Percentiles rank a stretch among this genome's conserved stretches.
phyloP scores from a whole-genome alignment of 2,888 invertebrate species.

The Ceramica pisi region DNA sequence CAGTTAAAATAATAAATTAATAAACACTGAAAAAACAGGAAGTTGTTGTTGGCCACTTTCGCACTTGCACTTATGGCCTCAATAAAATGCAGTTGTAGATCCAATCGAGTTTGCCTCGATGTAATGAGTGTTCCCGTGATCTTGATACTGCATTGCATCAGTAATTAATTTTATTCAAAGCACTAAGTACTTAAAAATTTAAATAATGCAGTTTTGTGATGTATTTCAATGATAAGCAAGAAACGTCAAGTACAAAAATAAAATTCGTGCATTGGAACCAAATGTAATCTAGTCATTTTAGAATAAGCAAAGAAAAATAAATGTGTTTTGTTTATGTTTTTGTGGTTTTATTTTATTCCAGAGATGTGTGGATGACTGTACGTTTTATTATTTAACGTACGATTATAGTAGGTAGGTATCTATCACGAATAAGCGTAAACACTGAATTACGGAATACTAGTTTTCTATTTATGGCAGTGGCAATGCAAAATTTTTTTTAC shows the following conservation, averaged over 20 bases:
- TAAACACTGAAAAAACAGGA: background rate
- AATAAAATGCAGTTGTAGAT: conserved; percentile 6
- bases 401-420: too few species aligned
- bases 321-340: conserved; percentile 16
- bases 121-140: background rate
- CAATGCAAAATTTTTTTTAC: too few species aligned
- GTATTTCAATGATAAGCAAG: conserved; percentile 21
- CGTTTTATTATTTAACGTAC: background rate
- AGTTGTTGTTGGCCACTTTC: background rate
- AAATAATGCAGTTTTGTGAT: conserved; percentile 7
- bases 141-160: conserved; percentile 21
- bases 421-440: too few species aligned
- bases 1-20: background rate
- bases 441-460: too few species aligned
- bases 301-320: conserved; percentile 19
- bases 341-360: conserved; percentile 34
- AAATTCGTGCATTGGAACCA: conserved; percentile 15
- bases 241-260: conserved; percentile 20
- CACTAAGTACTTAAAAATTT: conserved; percentile 5
- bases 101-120: conserved; percentile 24
- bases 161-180: conserved; percentile 5
- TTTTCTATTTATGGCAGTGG: too few species aligned
- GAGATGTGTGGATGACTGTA: fast-evolving
- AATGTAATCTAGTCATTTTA: conserved; percentile 53
- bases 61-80: background rate